Base-by-base conservation (phyloP, 2,797 vertebrate species). In the Sebastolobus altivelis region DNA sequence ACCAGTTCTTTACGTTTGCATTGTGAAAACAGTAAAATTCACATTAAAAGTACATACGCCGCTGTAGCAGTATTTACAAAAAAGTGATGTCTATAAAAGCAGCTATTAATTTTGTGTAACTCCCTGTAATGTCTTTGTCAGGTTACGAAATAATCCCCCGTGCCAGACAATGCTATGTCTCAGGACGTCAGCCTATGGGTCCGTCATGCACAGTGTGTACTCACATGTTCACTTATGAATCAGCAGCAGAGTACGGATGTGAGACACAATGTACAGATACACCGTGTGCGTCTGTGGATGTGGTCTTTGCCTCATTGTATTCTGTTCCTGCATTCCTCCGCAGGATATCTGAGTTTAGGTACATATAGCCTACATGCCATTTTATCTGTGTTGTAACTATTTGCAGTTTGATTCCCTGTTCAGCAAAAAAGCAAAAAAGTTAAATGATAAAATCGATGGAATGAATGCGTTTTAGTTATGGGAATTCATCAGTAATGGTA, bases 261-360 rank as follows among this genome's bases (percentile, higher is more conserved):
- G 80, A 91, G 87, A 92, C 86, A 88, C 59, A 92, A 89, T 85
- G 81, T 90, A 87, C 90, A 90, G 87, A 93, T 83, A 87, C 82
- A 85, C 76, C 35, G 72, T 79, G 87, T 85, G 40, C 78, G 52
- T 88, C 88, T 87, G 87, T 80, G 68, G 67, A 85, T 85, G 75
- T 84, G 83, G 33, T 88, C 84, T 84, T 88, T 89, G 88, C 56
- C 73, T 93, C 88, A 86, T 83, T 91, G 79, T 94, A 85, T 88
- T 91, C 77, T 90, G 81, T 89, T 91, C 88, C 79, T 83, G 81
- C 91, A 93, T 93, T 94, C 92, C 91, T 93, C 66, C 20, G 74
- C 72, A 87, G 79, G 81, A 75, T 86, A 81, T 89, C 72, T 65
- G 76, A 82, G 77, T 90, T 85, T 68, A 85, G 71, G 72, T 86